phyloP scores from a whole-genome alignment of 1,140 invertebrate genomes.

The Gerris buenoi region DNA sequence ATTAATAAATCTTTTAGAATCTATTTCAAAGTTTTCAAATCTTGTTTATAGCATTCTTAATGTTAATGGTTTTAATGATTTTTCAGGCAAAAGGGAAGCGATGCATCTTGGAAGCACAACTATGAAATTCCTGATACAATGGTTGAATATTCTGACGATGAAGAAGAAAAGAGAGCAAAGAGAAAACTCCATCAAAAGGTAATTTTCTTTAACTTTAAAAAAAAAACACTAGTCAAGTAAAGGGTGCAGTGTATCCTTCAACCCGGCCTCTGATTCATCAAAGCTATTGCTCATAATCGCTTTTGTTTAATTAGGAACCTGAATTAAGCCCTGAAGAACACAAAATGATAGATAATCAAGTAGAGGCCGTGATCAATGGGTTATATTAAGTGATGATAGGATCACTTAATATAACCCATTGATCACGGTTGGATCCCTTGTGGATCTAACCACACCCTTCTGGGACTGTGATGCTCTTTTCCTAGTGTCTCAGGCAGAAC shows the following conservation, averaged over 20 bases:
- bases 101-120: conserved; percentile 71
- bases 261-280: too few relatives aligned
- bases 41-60: too few relatives aligned
- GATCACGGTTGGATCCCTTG: too few relatives aligned
- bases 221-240: neutral
- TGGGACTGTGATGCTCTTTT: too few relatives aligned
- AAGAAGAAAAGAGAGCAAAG: conserved; percentile 44
- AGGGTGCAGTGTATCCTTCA: neutral
- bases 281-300: too few relatives aligned
- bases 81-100: conserved; percentile 54
- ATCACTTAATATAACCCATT: too few relatives aligned
- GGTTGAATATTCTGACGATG: conserved; percentile 77
- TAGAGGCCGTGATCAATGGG: neutral
- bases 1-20: too few relatives aligned
- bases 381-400: neutral
- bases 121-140: conserved; percentile 56
- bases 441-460: too few relatives aligned
- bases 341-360: neutral
- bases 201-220: neutral
- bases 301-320: neutral
- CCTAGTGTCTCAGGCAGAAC: too few relatives aligned
- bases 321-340: neutral
- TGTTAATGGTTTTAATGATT: too few relatives aligned
- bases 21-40: too few relatives aligned
- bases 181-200: conserved; percentile 7